Evolutionary conservation across 2,888 invertebrate genomes (phyloP), one percentile per base, ranked within the genome.

Genomic region (Nesidiocoris tenuis): DNA sequence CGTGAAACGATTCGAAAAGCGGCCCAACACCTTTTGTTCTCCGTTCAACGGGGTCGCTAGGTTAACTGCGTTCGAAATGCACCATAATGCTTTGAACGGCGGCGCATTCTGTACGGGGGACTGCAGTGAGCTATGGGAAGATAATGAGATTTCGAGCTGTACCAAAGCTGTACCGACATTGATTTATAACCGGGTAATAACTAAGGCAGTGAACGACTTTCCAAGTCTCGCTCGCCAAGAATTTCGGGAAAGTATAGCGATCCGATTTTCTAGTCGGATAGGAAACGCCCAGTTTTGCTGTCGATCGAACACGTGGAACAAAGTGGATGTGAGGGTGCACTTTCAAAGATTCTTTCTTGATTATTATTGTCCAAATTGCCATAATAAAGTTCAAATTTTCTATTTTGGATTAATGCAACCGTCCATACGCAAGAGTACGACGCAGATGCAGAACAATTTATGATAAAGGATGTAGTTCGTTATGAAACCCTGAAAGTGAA

Each of bases 41-140:
- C n/a, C 21, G 17, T 25, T 2, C 22, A 70, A 70, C 59, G 70
- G 59, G 70, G 70, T 70, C 70, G 22, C n/a, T 59, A 19, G 70
- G 70, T 70, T 70, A 70, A 70, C 70, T 57, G 56, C 68, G 56
- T 24, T 24, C 39, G 39, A 39, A 39, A 39, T 39, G 5, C 39
- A 39, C 39, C 12, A 39, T 39, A 39, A 39, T 39, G 5, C 39
- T n/a, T 39, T 12, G 39, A 39, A 39, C 39, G 39, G 39, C 39
- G 39, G 39, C 39, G 39, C 3, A 12, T 39, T 7, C 39, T 39
- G 39, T 39, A 3, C 39, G 39, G 12, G n/a, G 39, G 39, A 3
- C 12, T 39, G 39, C 39, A 12, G 39, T 39, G 39, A 39, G 39
- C 39, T 39, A 39, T 39, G 39, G 3, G 39, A 39, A 39, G 39